Evolutionary conservation across 1,140 invertebrate species (phyloP).

Genomic region (Procambarus clarkii): DNA sequence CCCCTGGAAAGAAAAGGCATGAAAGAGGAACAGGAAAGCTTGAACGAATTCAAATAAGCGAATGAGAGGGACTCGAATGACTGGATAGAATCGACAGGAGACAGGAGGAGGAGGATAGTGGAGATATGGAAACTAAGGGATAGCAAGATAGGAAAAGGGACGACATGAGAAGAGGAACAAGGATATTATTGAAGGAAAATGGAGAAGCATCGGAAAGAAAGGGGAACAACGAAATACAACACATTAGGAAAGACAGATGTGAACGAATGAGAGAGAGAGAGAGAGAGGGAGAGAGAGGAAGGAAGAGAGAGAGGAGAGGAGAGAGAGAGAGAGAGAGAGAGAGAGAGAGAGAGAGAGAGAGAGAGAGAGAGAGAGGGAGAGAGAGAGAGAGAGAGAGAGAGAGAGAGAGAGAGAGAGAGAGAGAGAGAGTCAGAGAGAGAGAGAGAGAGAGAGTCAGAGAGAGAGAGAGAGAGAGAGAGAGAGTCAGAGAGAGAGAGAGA

Average conservation of each 20-base stretch:
- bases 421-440: background rate
- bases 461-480: slow-evolving; percentile 2
- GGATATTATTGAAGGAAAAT: too few relatives aligned
- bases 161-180: too few relatives aligned
- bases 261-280: too few relatives aligned
- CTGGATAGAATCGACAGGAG: background rate
- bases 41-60: too few relatives aligned
- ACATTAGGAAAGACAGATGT: too few relatives aligned
- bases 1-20: background rate
- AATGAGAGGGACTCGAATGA: background rate
- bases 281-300: background rate
- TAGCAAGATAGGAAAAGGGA: too few relatives aligned
- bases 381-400: background rate
- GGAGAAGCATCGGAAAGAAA: too few relatives aligned
- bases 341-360: background rate
- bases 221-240: too few relatives aligned
- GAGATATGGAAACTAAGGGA: background rate
- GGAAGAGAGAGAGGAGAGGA: background rate
- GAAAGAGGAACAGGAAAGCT: background rate
- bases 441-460: background rate
- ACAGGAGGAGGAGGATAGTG: background rate
- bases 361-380: background rate
- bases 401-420: background rate
- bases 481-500: background rate
- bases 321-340: too few relatives aligned